Percentiles rank a stretch among this genome's conserved stretches.
phyloP scores from a whole-genome alignment of 2,113 vertebrate species.

The Bambusicola thoracicus region DNA sequence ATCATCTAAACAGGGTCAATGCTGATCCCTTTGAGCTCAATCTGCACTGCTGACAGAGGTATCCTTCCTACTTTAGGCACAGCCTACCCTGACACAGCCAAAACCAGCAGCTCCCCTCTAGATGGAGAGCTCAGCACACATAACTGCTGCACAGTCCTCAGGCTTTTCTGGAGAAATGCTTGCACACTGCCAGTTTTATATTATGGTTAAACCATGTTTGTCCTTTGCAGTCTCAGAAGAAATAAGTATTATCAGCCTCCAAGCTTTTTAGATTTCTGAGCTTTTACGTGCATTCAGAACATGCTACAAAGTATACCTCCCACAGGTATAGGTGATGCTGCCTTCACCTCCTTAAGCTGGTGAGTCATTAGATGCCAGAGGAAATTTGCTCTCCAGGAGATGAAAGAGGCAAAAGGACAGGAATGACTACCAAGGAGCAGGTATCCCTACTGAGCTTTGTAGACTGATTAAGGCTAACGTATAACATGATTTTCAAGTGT shows the following conservation, averaged over 20 bases:
- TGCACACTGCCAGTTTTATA: fast-evolving
- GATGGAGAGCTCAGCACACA: not conserved
- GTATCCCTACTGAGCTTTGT: not conserved
- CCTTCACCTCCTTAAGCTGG: not conserved
- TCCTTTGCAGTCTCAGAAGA: not conserved
- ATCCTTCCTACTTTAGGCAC: fast-evolving
- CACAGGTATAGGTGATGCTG: not conserved
- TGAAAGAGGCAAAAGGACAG: not conserved
- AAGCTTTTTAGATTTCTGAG: not conserved
- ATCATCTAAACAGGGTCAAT: fast-evolving
- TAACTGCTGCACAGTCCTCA: fast-evolving
- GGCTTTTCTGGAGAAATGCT: fast-evolving
- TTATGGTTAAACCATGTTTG: not conserved
- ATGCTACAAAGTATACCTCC: not conserved
- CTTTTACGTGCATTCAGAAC: not conserved
- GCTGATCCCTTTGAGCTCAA: fast-evolving
- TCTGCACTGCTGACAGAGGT: fast-evolving
- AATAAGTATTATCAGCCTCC: not conserved
- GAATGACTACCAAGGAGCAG: not conserved
- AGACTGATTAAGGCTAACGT: not conserved
- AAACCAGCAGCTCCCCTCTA: not conserved
- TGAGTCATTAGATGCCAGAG: not conserved
- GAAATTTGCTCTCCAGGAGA: not conserved
- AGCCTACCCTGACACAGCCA: not conserved
- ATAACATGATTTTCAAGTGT: not conserved